Evolutionary conservation across 2,888 invertebrate genomes (phyloP).

Genomic region (Noctuana brunneofusca): DNA sequence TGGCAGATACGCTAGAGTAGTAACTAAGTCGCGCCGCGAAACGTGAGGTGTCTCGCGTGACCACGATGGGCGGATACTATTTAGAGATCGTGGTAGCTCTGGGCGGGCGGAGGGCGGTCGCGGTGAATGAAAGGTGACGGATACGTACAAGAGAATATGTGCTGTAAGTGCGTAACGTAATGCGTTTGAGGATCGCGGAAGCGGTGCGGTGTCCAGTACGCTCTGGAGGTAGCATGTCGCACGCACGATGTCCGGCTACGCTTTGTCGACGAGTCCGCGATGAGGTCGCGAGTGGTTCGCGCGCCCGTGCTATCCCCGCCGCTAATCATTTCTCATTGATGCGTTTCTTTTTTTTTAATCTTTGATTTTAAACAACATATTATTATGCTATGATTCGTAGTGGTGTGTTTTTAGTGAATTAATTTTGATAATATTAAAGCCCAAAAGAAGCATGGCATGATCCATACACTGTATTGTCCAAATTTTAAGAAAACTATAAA

Average conservation of each 20-base stretch:
- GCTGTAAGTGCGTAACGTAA: slow-evolving; percentile 72
- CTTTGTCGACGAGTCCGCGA: slow-evolving; percentile 51
- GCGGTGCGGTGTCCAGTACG: slow-evolving; percentile 69
- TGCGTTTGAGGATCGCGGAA: slow-evolving; percentile 74
- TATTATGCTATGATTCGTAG: not conserved
- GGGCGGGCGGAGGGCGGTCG: slow-evolving; percentile 64
- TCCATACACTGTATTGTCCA: no score
- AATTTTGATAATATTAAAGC: not conserved
- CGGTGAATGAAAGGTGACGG: slow-evolving; percentile 68
- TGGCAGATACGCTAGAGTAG: slow-evolving; percentile 67
- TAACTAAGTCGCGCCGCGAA: slow-evolving; percentile 58
- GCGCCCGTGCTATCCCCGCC: slow-evolving; percentile 61
- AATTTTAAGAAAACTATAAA: no score
- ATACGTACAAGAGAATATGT: slow-evolving; percentile 80
- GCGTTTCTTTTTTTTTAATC: slow-evolving; percentile 43
- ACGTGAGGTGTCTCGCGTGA: slow-evolving; percentile 61
- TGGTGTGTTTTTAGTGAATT: slow-evolving; percentile 13
- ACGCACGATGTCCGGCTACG: slow-evolving; percentile 65
- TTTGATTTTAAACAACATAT: not conserved
- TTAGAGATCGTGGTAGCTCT: slow-evolving; percentile 65
- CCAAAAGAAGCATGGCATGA: no score
- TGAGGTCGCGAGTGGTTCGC: slow-evolving; percentile 40
- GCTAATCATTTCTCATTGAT: slow-evolving; percentile 47
- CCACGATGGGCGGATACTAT: slow-evolving; percentile 66
- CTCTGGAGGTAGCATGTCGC: slow-evolving; percentile 77